These are phyloP conservation scores for Pteronura brasiliensis DNA, from an alignment of 2,113 vertebrate species.

Conservation along the genomic window DNA sequence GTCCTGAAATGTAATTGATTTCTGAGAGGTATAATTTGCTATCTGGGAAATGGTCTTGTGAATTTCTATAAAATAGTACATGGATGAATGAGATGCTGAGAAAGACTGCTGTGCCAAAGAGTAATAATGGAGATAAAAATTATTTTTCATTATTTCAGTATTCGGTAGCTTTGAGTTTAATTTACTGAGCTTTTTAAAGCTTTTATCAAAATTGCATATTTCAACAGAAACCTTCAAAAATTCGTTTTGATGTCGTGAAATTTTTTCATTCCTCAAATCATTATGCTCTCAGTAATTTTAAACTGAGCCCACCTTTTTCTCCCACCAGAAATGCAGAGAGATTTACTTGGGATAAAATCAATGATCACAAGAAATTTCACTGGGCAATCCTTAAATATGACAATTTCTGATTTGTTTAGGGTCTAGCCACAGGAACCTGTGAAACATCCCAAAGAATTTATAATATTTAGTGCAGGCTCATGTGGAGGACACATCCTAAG, in stretches of 20 bases:
- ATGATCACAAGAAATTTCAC: not conserved
- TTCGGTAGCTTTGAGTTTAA: constrained; percentile 39
- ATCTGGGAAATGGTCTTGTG: constrained; percentile 60
- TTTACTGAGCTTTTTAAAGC: constrained; percentile 39
- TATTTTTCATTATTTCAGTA: constrained; percentile 64
- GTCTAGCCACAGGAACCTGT: not conserved
- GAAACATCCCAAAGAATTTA: not conserved
- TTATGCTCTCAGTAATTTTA: constrained; percentile 16
- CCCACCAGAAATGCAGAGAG: not conserved
- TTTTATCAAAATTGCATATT: constrained; percentile 41
- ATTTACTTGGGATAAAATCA: not conserved
- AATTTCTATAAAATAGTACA: constrained; percentile 61
- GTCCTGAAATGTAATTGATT: constrained; percentile 75
- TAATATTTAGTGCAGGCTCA: not conserved
- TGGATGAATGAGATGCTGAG: constrained; percentile 30
- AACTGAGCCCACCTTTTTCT: not conserved
- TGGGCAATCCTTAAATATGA: not conserved
- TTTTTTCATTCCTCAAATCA: constrained; percentile 32
- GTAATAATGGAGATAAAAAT: constrained; percentile 59
- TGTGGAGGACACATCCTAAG: not conserved
- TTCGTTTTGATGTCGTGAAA: not conserved
- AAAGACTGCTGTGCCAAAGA: constrained; percentile 3
- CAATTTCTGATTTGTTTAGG: not conserved
- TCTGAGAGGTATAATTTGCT: constrained; percentile 67
- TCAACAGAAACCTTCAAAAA: constrained; percentile 37